Conservation (phyloP, 2,797 vertebrate genomes). For the Falco naumanni region DNA sequence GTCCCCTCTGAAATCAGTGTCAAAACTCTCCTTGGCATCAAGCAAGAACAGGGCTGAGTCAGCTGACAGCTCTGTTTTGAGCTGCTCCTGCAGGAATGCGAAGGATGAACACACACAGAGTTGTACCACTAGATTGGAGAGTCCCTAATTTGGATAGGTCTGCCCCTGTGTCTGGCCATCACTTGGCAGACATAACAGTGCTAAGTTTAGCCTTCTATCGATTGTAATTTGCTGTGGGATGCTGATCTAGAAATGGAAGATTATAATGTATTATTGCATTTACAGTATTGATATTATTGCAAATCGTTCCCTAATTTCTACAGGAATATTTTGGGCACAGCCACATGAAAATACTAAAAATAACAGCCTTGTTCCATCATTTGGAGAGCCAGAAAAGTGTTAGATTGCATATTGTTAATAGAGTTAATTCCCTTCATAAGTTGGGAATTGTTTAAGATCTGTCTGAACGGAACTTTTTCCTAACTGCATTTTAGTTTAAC, state of each 20-base stretch:
- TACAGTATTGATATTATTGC: slow-evolving; percentile 57
- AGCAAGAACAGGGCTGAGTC: not conserved
- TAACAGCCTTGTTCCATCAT: not conserved
- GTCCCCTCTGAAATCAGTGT: not conserved
- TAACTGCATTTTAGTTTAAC: slow-evolving; percentile 20
- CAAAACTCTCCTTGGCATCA: not conserved
- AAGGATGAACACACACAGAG: not conserved
- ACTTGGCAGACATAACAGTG: slow-evolving; percentile 46
- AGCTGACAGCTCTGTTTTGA: not conserved
- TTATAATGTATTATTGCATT: slow-evolving; percentile 66
- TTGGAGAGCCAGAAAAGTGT: slow-evolving; percentile 13
- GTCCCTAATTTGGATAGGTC: slow-evolving; percentile 18
- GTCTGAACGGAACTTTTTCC: not conserved
- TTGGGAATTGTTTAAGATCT: not conserved
- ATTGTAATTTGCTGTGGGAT: slow-evolving; percentile 58
- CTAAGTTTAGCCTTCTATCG: slow-evolving; percentile 64
- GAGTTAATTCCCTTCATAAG: slow-evolving; percentile 10
- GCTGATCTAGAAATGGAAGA: slow-evolving; percentile 48
- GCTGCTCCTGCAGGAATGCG: slow-evolving; percentile 1
- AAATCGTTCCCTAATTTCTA: slow-evolving; percentile 50
- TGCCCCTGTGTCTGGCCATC: not conserved
- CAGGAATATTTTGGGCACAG: slow-evolving; percentile 43
- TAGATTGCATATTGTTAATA: not conserved
- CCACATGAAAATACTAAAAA: slow-evolving; percentile 39
- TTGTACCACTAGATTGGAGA: not conserved